These are phyloP conservation scores for Muscicapa striata DNA, from an alignment of 2,797 vertebrate species.

Conservation along the genomic window DNA sequence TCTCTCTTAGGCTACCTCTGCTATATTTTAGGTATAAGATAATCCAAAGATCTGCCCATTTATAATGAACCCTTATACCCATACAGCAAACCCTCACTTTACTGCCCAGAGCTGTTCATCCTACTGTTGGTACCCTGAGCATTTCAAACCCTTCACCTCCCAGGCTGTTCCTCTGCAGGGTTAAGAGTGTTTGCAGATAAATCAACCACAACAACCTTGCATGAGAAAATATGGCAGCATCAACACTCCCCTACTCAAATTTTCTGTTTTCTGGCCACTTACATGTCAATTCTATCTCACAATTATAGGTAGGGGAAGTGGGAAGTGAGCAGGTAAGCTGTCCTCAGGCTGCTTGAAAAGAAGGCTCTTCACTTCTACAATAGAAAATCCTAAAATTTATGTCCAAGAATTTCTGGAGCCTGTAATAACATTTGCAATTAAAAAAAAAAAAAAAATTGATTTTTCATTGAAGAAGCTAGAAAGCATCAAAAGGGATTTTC, in stretches of 20 bases:
- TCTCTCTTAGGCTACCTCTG: background rate
- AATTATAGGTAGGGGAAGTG: fast-evolving
- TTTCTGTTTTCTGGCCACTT: background rate
- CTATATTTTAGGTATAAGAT: background rate
- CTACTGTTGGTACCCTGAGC: background rate
- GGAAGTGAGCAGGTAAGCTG: background rate
- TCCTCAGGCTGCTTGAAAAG: background rate
- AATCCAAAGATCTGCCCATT: background rate
- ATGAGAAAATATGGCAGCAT: background rate
- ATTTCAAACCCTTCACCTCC: background rate
- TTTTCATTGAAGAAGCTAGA: background rate
- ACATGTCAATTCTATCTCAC: background rate
- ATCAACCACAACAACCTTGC: background rate
- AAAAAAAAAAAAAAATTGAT: background rate
- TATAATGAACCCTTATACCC: background rate
- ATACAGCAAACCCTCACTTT: background rate
- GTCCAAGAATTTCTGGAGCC: background rate
- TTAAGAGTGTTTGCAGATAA: background rate
- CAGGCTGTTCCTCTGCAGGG: background rate
- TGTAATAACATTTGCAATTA: background rate
- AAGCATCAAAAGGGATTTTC: background rate
- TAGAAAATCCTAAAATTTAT: background rate
- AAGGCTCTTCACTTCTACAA: background rate
- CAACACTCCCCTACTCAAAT: fast-evolving
- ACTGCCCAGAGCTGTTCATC: background rate